phyloP scores from a whole-genome alignment of 2,888 invertebrate genomes.

The Pseudoips prasinana region DNA sequence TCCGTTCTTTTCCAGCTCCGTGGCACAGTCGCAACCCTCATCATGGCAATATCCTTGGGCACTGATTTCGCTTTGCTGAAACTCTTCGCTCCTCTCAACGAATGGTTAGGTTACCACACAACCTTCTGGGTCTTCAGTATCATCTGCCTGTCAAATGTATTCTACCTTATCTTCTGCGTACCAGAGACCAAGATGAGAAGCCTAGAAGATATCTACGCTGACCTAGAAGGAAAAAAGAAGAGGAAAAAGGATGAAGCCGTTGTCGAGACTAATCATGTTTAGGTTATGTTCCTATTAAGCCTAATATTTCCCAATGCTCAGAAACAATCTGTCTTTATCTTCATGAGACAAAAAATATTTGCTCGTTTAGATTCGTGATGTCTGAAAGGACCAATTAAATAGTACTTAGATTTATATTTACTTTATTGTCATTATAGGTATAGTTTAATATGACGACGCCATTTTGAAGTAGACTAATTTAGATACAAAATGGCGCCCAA shows the following conservation, averaged over 20 bases:
- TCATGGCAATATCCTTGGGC: slow-evolving; percentile 85
- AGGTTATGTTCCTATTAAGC: slow-evolving; percentile 9
- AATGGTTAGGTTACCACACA: slow-evolving; percentile 85
- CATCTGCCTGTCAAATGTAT: slow-evolving; percentile 87
- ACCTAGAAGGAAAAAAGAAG: slow-evolving; percentile 83
- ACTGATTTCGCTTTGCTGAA: slow-evolving; percentile 94
- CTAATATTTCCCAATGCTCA: no score
- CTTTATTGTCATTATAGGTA: no score
- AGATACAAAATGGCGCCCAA: no score
- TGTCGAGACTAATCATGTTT: slow-evolving; percentile 53
- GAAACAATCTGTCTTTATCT: no score
- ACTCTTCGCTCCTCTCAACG: slow-evolving; percentile 86
- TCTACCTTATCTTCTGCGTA: slow-evolving; percentile 92
- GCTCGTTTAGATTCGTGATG: no score
- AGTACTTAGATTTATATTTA: no score
- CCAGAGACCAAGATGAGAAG: slow-evolving; percentile 96
- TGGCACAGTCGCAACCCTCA: slow-evolving; percentile 70
- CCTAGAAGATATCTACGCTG: slow-evolving; percentile 94
- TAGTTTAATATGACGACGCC: no score
- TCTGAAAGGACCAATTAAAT: no score
- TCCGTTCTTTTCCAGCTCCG: no score
- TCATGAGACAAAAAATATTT: no score
- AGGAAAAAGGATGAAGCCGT: slow-evolving; percentile 39
- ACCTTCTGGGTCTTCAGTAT: slow-evolving; percentile 92
- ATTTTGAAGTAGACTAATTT: no score